Conservation (phyloP, 1,140 invertebrate species). For the Acromyrmex echinatior region DNA sequence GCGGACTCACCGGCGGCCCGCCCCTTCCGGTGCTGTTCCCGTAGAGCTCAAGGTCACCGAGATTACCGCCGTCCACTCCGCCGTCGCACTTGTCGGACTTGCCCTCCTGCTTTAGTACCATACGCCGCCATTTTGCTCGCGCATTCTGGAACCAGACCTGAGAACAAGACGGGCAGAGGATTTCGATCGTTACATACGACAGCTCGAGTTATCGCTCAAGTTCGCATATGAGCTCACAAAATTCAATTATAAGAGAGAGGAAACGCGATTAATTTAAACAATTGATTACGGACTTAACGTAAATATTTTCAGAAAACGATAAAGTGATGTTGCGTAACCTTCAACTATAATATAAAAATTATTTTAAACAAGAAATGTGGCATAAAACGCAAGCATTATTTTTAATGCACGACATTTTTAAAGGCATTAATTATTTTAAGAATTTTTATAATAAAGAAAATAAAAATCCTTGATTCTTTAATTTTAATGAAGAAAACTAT, state of each 20-base stretch:
- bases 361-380: too few relatives aligned
- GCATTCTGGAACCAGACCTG: slow-evolving; percentile 99
- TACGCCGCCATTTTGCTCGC: slow-evolving; percentile 98
- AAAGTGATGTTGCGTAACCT: too few relatives aligned
- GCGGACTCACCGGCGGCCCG: slow-evolving; percentile 85
- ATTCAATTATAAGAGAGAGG: background rate
- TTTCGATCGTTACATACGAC: background rate
- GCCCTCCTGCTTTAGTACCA: slow-evolving; percentile 95
- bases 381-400: too few relatives aligned
- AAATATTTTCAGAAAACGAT: too few relatives aligned
- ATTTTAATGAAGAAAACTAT: too few relatives aligned
- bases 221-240: background rate
- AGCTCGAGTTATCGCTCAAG: background rate
- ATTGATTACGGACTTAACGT: too few relatives aligned
- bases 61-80: slow-evolving; percentile 81
- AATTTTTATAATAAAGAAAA: too few relatives aligned
- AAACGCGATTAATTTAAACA: too few relatives aligned
- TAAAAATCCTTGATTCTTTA: too few relatives aligned
- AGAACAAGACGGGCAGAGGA: slow-evolving; percentile 62
- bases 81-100: slow-evolving; percentile 90
- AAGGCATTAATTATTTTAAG: too few relatives aligned
- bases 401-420: too few relatives aligned
- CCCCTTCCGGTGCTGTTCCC: slow-evolving; percentile 69
- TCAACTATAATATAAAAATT: too few relatives aligned
- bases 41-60: slow-evolving; percentile 85